Conservation (phyloP, 2,888 invertebrate genomes). For the Euzophera pinguis region DNA sequence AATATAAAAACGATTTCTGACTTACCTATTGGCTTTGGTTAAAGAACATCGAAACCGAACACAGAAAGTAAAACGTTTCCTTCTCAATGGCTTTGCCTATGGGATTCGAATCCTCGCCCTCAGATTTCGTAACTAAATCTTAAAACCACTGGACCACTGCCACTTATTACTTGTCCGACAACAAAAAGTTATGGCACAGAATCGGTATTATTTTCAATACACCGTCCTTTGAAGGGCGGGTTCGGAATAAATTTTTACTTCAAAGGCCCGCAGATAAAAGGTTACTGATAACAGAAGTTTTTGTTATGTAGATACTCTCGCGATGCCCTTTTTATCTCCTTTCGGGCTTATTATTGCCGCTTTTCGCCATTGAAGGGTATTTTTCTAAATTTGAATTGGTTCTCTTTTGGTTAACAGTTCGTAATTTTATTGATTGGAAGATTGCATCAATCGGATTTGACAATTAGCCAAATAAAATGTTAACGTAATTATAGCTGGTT, state of each 20-base stretch:
- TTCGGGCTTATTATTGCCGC: constrained; percentile 15
- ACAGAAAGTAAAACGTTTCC: no score
- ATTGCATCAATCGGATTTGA: neutral
- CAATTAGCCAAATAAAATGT: no score
- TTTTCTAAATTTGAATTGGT: neutral
- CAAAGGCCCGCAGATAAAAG: constrained; percentile 34
- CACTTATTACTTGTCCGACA: neutral
- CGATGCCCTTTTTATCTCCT: constrained; percentile 19
- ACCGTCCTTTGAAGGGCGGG: constrained; percentile 30
- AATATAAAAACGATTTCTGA: no score
- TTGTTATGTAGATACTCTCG: constrained; percentile 24
- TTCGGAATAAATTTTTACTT: constrained; percentile 36
- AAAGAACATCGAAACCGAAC: no score
- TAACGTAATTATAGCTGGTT: no score
- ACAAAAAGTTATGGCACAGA: neutral
- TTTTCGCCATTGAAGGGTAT: neutral
- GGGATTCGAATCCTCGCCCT: no score
- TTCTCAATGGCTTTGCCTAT: no score
- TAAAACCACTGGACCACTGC: no score
- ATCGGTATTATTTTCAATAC: constrained; percentile 20
- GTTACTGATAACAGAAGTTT: constrained; percentile 30
- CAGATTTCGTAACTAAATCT: no score
- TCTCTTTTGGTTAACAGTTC: constrained; percentile 2
- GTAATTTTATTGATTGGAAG: neutral
- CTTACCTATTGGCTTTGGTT: no score